Evolutionary conservation across 2,888 invertebrate genomes (phyloP), one percentile per base, ranked within the genome.

Genomic region (Drosophila crucigera): DNA sequence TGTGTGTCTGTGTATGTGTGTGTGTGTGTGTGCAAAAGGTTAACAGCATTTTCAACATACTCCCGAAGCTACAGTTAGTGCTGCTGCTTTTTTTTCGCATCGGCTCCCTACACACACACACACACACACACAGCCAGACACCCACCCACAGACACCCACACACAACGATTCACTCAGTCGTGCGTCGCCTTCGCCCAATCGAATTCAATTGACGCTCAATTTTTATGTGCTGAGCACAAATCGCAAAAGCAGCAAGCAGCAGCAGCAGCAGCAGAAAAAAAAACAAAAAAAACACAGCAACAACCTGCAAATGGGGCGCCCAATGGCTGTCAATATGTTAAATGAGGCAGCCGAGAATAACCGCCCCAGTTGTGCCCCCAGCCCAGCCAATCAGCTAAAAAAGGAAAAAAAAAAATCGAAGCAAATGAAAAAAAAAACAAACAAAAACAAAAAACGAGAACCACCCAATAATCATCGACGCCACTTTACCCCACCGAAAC

Each of bases 131-230:
- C 35, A 4, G 11, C 0, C 33, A 0, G 11, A 55, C 52, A 62
- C 39, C 52, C 50, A 50, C 31, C 50, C 10, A 22, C 22, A 30
- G 55, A 50, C 43, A 4, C 14, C 33, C 22, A 25, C 33, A 2
- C 31, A 25, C 41, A 56, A 31, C 39, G 50, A 31, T 35, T 37
- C 76, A 63, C 64, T 74, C 74, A 63, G 64, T 81, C 83, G 81
- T 83, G 89, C 86, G 80, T 76, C 61, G 75, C 76, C 74, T 76
- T 90, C 90, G 91, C 82, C 92, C 92, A 92, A 92, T 92, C 92
- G 92, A 92, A 92, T 92, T 91, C 92, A 92, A 92, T 92, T 92
- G 92, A 91, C 92, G 91, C 92, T 89, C 92, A 89, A 92, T 92
- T 91, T 91, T 85, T 90, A 89, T 85, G 86, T 85, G 78, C 73